These are phyloP conservation scores for Jordanella pulchra DNA, from an alignment of 2,797 vertebrate genomes.

Conservation along the genomic window DNA sequence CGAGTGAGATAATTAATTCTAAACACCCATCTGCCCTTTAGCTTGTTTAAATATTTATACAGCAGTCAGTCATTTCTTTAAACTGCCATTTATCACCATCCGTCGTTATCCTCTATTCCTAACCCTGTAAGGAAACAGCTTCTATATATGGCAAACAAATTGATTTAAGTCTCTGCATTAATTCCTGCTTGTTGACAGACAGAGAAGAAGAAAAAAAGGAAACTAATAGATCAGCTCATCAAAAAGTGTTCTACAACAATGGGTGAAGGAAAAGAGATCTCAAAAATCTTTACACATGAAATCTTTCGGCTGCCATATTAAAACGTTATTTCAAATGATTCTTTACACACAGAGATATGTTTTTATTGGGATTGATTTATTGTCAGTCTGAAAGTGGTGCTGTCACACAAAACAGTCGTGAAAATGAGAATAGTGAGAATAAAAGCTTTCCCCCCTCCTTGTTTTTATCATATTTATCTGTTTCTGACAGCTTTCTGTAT, in stretches of 20 bases:
- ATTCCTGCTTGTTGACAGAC: constrained; percentile 45
- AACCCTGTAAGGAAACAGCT: constrained; percentile 15
- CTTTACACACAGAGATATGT: constrained; percentile 16
- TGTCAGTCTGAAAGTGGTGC: constrained; percentile 20
- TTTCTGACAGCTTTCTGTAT: constrained; percentile 53
- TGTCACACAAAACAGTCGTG: constrained; percentile 18
- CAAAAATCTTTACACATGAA: constrained; percentile 2
- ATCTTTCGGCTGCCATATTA: not conserved
- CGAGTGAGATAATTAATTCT: constrained; percentile 75
- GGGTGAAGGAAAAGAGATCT: constrained; percentile 3
- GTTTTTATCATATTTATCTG: constrained; percentile 46
- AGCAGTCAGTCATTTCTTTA: constrained; percentile 53
- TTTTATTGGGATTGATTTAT: constrained; percentile 30
- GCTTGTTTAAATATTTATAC: constrained; percentile 80
- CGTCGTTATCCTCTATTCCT: constrained; percentile 22
- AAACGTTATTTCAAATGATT: not conserved
- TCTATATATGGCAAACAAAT: constrained; percentile 41
- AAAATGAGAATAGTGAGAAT: constrained; percentile 39
- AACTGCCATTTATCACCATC: constrained; percentile 41
- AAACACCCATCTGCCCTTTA: constrained; percentile 79
- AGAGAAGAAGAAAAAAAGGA: constrained; percentile 17
- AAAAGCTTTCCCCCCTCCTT: constrained; percentile 41
- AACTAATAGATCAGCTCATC: constrained; percentile 42
- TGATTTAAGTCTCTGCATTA: constrained; percentile 58
- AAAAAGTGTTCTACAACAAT: constrained; percentile 6